These are phyloP conservation scores for Xiphydria camelus DNA, from an alignment of 2,888 invertebrate genomes.

Conservation along the genomic window DNA sequence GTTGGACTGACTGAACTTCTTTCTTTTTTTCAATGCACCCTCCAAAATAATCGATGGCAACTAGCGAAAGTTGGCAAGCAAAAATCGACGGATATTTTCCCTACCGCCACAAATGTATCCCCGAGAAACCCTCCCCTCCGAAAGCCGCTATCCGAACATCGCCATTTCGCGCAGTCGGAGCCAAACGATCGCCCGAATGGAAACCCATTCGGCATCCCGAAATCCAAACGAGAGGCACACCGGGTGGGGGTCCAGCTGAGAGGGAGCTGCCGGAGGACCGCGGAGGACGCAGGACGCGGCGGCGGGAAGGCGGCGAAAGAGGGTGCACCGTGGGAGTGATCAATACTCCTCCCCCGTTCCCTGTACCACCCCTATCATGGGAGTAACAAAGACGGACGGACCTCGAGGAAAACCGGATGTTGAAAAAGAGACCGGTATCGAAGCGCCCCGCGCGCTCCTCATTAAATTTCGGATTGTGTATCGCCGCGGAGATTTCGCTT, in stretches of 20 bases:
- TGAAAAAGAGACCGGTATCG: conserved; percentile 13
- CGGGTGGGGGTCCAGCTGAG: conserved; percentile 10
- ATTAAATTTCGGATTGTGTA: not conserved
- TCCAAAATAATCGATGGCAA: no score
- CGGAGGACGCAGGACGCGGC: conserved; percentile 25
- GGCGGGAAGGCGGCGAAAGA: conserved; percentile 27
- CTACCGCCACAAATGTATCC: no score
- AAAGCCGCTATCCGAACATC: no score
- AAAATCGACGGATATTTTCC: no score
- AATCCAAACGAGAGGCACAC: conserved; percentile 18
- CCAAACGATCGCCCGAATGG: no score
- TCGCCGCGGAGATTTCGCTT: not conserved
- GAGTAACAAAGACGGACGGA: conserved; percentile 45
- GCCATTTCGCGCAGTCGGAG: no score
- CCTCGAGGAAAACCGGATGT: conserved; percentile 29
- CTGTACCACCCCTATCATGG: conserved; percentile 43
- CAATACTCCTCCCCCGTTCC: conserved; percentile 56
- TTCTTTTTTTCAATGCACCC: no score
- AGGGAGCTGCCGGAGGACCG: conserved; percentile 10
- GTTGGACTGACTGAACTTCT: no score
- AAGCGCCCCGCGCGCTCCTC: no score
- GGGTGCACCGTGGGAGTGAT: conserved; percentile 52
- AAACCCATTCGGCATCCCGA: conserved; percentile 21
- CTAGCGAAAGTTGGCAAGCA: no score
- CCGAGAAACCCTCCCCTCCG: no score